Evolutionary conservation across 2,888 invertebrate species (phyloP).

Genomic region (Choristoneura rosaceana): DNA sequence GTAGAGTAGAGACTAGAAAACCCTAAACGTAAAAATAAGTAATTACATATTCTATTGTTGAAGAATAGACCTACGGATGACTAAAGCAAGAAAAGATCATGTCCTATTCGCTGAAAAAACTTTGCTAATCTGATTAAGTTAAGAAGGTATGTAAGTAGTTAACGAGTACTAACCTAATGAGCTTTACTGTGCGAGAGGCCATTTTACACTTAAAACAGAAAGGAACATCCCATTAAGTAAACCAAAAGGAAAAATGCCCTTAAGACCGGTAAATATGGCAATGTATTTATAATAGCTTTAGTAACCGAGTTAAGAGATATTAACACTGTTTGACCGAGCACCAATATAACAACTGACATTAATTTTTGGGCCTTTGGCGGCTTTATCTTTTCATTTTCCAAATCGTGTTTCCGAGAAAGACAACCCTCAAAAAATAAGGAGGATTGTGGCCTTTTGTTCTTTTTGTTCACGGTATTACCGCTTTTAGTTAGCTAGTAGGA

Average conservation of each 20-base stretch:
- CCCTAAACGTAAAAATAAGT: no score
- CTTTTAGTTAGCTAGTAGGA: background rate
- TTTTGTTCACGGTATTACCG: background rate
- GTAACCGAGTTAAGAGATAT: background rate
- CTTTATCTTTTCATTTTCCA: background rate
- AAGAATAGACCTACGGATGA: no score
- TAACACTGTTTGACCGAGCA: background rate
- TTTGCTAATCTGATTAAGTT: constrained; percentile 2
- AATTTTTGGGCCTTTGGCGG: background rate
- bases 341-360: background rate
- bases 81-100: no score
- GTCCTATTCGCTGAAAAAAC: background rate
- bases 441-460: background rate
- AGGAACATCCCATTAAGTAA: background rate
- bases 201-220: background rate
- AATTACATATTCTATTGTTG: no score
- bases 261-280: background rate
- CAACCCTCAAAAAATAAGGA: background rate
- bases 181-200: background rate
- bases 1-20: no score
- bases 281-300: background rate
- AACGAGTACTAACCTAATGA: constrained; percentile 5
- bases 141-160: background rate
- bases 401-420: background rate
- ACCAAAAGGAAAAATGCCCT: background rate